Conservation (phyloP, 1,140 invertebrate species). For the Chlorops oryzae region DNA sequence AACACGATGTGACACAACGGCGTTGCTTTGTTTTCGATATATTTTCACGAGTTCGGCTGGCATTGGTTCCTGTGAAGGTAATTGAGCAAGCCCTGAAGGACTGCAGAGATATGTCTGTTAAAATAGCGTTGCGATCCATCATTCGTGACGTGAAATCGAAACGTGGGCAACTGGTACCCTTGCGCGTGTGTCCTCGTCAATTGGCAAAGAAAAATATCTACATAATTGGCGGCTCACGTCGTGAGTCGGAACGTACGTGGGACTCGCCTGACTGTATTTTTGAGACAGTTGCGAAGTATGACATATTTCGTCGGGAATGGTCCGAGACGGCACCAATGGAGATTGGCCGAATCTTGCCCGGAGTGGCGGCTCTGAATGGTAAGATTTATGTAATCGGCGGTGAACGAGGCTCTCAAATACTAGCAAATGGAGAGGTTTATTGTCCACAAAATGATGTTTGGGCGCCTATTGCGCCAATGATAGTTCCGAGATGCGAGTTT, state of each 20-base stretch:
- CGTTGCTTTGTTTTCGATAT: constrained; percentile 83
- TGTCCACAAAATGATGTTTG: constrained; percentile 68
- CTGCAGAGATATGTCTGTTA: constrained; percentile 74
- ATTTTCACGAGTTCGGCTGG: constrained; percentile 74
- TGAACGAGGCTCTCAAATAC: constrained; percentile 82
- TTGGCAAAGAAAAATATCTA: constrained; percentile 83
- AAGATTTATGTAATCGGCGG: constrained; percentile 89
- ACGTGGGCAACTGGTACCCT: constrained; percentile 69
- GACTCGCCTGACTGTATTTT: constrained; percentile 66
- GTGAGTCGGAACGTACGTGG: constrained; percentile 58
- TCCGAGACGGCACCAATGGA: constrained; percentile 72
- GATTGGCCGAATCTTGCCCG: constrained; percentile 82
- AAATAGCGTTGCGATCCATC: constrained; percentile 73
- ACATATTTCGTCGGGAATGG: constrained; percentile 71
- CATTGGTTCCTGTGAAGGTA: constrained; percentile 74
- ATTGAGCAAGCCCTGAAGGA: constrained; percentile 74
- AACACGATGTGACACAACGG: constrained; percentile 71
- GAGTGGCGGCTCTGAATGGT: constrained; percentile 80
- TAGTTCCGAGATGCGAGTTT: constrained; percentile 84
- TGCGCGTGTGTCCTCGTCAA: constrained; percentile 69
- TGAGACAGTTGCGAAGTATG: constrained; percentile 72
- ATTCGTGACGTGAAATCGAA: constrained; percentile 72
- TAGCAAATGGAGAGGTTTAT: constrained; percentile 86
- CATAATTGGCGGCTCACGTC: constrained; percentile 83
- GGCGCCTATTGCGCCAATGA: constrained; percentile 73